These are phyloP conservation scores for Piaya cayana DNA, from an alignment of 2,113 vertebrate species.

Conservation along the genomic window DNA sequence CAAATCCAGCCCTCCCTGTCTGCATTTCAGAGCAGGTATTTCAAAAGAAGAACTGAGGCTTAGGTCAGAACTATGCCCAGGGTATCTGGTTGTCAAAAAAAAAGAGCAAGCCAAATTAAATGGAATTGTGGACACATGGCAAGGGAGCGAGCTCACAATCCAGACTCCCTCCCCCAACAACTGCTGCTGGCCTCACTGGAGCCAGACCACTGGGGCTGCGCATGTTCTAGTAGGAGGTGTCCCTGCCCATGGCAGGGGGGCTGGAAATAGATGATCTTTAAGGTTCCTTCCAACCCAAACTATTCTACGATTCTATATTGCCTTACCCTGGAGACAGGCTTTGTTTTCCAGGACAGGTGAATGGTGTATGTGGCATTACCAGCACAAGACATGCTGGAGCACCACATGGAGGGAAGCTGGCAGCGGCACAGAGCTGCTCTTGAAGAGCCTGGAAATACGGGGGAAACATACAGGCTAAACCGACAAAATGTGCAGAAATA, in stretches of 20 bases:
- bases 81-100: background rate
- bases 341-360: constrained; percentile 6
- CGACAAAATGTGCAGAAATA: background rate
- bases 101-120: background rate
- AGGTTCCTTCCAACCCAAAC: too few relatives aligned
- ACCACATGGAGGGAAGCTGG: constrained; percentile 27
- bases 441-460: constrained; percentile 45
- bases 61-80: background rate
- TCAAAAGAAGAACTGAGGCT: background rate
- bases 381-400: constrained; percentile 38
- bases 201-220: background rate
- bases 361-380: background rate
- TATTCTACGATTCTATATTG: background rate
- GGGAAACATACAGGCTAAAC: constrained; percentile 18
- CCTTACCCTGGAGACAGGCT: constrained; percentile 36
- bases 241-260: too few relatives aligned
- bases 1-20: background rate
- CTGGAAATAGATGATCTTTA: too few relatives aligned
- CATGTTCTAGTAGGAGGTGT: background rate
- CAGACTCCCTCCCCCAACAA: background rate
- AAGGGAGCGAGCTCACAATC: background rate
- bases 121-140: rapidly evolving
- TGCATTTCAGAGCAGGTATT: background rate
- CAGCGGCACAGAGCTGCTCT: background rate
- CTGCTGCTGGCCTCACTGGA: background rate